A percentile compares a stretch with the other conserved stretches of the same genome.
These are phyloP conservation scores for Nyctibius bracteatus DNA, from an alignment of 2,113 vertebrate species.

Conservation along the genomic window DNA sequence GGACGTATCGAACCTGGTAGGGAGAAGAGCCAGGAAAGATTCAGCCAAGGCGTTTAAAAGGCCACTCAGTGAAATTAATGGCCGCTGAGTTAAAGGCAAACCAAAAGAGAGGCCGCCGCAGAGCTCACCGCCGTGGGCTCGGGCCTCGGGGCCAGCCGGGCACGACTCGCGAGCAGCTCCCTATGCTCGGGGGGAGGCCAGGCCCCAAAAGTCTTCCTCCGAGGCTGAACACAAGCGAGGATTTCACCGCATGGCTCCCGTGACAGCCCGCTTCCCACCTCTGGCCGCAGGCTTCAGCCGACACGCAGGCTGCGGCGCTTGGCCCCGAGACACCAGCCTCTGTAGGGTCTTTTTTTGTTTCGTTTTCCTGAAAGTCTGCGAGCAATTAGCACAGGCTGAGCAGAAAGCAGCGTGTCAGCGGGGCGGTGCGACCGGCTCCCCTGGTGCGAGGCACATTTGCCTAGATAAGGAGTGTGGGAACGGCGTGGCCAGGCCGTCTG, in stretches of 20 bases:
- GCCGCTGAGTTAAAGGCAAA: not conserved
- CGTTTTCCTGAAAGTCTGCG: constrained; percentile 21
- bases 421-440: not conserved
- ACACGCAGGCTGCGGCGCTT: not conserved
- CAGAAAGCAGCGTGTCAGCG: not conserved
- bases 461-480: not conserved
- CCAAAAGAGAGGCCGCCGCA: not conserved
- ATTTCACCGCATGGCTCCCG: not conserved
- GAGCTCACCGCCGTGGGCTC: not conserved
- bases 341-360: not conserved
- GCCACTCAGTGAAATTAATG: constrained; percentile 24
- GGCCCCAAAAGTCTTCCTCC: not conserved
- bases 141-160: not conserved
- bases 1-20: not conserved
- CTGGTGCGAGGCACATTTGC: constrained; percentile 26
- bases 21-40: not conserved
- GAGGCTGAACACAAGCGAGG: not conserved
- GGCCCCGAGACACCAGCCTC: not conserved
- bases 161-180: rapidly evolving
- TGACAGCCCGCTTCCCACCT: not conserved
- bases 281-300: not conserved
- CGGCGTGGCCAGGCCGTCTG: not conserved
- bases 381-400: constrained; percentile 17
- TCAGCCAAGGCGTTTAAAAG: constrained; percentile 10
- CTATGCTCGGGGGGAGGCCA: not conserved